Evolutionary conservation across 2,113 vertebrate genomes (phyloP).

Genomic region (Ardeotis arabs): DNA sequence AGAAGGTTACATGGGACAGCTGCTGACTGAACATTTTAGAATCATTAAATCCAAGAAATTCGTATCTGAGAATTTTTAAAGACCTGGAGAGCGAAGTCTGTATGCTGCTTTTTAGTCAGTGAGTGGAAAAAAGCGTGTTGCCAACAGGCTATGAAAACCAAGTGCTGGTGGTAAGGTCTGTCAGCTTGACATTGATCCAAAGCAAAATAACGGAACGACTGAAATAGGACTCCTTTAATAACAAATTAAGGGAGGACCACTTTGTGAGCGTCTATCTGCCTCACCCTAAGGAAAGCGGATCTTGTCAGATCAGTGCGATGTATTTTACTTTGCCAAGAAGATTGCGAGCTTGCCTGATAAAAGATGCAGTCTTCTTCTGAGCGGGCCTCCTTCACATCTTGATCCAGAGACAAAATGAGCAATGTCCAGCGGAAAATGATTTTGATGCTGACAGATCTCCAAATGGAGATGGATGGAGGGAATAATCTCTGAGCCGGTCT

Average conservation of each 20-base stretch:
- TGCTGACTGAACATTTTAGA: background rate
- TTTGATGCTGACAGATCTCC: background rate
- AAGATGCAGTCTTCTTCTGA: background rate
- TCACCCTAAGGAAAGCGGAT: background rate
- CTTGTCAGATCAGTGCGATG: background rate
- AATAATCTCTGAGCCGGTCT: background rate
- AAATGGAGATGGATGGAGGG: background rate
- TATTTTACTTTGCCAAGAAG: background rate
- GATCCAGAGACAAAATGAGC: background rate
- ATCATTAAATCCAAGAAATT: background rate
- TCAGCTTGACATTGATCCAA: background rate
- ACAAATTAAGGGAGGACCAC: background rate
- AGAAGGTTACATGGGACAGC: background rate
- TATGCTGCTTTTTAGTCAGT: background rate
- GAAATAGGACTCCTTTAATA: background rate
- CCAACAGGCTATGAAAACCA: background rate
- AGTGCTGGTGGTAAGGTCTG: background rate
- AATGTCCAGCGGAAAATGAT: background rate
- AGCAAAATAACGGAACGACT: background rate
- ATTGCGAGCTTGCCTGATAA: background rate
- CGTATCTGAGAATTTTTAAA: rapidly evolving
- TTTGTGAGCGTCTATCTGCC: background rate
- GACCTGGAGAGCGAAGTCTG: background rate
- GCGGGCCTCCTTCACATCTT: background rate
- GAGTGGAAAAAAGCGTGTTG: background rate